Percentiles rank a stretch among this genome's conserved stretches.
phyloP scores from a whole-genome alignment of 2,797 vertebrate species.

The Manis pentadactyla region DNA sequence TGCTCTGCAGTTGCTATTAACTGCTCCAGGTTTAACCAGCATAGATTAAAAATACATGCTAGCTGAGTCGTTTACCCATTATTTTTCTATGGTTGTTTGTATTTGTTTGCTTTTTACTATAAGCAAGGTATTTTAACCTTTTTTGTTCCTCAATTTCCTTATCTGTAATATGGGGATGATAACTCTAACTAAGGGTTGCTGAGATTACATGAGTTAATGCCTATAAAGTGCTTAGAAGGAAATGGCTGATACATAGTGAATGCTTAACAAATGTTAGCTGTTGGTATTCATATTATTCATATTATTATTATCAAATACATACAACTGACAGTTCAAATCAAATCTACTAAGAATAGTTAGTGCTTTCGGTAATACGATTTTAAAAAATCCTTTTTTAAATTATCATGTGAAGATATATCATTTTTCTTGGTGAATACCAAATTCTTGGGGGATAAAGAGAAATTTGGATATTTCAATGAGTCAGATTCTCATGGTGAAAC shows the following conservation, averaged over 20 bases:
- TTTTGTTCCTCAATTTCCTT: background rate
- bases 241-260: background rate
- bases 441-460: background rate
- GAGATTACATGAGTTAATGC: background rate
- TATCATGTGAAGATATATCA: background rate
- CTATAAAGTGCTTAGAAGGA: background rate
- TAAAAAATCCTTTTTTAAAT: background rate
- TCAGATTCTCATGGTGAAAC: conserved; percentile 15
- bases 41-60: background rate
- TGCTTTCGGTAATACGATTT: background rate
- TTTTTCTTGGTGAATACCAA: conserved; percentile 7
- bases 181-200: background rate
- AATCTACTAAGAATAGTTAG: background rate
- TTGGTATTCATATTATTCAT: background rate
- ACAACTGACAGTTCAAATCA: background rate
- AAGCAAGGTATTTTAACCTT: background rate
- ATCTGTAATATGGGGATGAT: background rate
- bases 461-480: background rate
- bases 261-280: background rate
- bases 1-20: background rate
- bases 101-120: background rate
- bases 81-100: background rate
- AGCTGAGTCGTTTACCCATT: background rate
- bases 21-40: background rate
- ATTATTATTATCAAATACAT: background rate